Evolutionary conservation across 2,888 invertebrate genomes (phyloP).

Genomic region (Parnassius orleans): DNA sequence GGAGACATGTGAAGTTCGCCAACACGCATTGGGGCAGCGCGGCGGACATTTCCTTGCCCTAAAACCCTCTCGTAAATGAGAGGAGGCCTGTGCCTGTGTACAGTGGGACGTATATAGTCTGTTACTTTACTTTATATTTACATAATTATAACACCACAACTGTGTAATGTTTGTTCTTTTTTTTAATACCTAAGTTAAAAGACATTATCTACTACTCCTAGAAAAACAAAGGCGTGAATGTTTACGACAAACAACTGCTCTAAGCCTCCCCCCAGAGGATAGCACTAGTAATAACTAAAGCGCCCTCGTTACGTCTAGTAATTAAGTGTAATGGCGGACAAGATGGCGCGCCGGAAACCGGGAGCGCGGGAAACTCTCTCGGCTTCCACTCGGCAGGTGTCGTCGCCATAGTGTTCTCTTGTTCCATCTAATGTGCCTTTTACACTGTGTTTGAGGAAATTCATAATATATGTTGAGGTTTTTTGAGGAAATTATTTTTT

Average conservation of each 20-base stretch:
- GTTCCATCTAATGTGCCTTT: constrained; percentile 7
- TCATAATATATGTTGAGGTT: too few species aligned
- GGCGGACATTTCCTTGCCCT: too few species aligned
- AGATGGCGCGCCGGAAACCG: constrained; percentile 63
- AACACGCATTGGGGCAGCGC: too few species aligned
- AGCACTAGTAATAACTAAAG: constrained; percentile 29
- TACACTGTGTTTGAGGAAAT: neutral
- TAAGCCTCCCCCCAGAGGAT: constrained; percentile 4
- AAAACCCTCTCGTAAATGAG: too few species aligned
- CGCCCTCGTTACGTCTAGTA: constrained; percentile 46
- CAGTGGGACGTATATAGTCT: too few species aligned
- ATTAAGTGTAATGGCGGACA: constrained; percentile 69
- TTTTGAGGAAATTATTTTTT: neutral
- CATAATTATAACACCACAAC: too few species aligned
- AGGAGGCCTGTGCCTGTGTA: too few species aligned
- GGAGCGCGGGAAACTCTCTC: constrained; percentile 27
- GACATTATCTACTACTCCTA: neutral
- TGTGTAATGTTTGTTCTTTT: too few species aligned
- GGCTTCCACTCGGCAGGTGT: constrained; percentile 36
- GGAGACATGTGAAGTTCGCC: too few species aligned
- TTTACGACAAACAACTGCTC: constrained; percentile 14
- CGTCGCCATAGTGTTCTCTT: constrained; percentile 26
- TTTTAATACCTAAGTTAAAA: neutral
- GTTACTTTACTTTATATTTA: too few species aligned
- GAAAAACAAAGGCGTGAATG: constrained; percentile 1